These are phyloP conservation scores for Triplophysa bombifrons DNA, from an alignment of 2,797 vertebrate genomes.

Conservation along the genomic window DNA sequence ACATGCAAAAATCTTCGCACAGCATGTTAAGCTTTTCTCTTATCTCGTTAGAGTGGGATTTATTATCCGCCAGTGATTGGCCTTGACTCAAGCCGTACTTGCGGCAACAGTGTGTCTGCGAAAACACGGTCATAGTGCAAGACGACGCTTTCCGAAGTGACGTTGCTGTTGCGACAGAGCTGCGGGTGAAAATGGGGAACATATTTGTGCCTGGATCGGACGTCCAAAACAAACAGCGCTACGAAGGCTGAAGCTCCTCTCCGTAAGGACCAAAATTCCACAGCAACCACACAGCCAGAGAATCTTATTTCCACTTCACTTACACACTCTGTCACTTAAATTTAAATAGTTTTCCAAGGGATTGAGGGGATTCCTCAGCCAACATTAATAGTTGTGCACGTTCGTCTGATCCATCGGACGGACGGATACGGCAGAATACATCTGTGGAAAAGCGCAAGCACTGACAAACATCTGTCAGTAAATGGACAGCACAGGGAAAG, in stretches of 20 bases:
- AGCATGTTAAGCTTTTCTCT: background rate
- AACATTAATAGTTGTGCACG: conserved; percentile 27
- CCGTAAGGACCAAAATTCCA: conserved; percentile 59
- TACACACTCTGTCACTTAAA: conserved; percentile 16
- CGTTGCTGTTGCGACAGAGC: conserved; percentile 61
- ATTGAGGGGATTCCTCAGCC: background rate
- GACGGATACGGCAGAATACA: conserved; percentile 18
- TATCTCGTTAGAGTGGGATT: conserved; percentile 24
- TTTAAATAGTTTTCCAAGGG: conserved; percentile 13
- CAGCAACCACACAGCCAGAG: conserved; percentile 51
- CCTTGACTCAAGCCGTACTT: conserved; percentile 38
- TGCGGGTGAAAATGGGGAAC: conserved; percentile 58
- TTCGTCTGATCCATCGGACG: conserved; percentile 15
- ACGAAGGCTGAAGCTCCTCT: conserved; percentile 53
- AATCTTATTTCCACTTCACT: conserved; percentile 42
- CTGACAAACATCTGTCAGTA: conserved; percentile 45
- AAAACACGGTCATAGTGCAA: conserved; percentile 19
- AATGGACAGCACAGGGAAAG: conserved; percentile 2
- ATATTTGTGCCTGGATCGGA: conserved; percentile 53
- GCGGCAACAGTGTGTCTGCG: conserved; percentile 5
- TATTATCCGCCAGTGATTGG: conserved; percentile 44
- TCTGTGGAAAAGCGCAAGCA: conserved; percentile 46
- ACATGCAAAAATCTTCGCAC: conserved; percentile 4
- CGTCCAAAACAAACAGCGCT: conserved; percentile 62
- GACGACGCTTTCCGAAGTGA: background rate